A percentile compares a stretch with the other conserved stretches of the same genome.
Evolutionary conservation across 2,888 invertebrate genomes (phyloP).

Genomic region (Caradrina clavipalpis): DNA sequence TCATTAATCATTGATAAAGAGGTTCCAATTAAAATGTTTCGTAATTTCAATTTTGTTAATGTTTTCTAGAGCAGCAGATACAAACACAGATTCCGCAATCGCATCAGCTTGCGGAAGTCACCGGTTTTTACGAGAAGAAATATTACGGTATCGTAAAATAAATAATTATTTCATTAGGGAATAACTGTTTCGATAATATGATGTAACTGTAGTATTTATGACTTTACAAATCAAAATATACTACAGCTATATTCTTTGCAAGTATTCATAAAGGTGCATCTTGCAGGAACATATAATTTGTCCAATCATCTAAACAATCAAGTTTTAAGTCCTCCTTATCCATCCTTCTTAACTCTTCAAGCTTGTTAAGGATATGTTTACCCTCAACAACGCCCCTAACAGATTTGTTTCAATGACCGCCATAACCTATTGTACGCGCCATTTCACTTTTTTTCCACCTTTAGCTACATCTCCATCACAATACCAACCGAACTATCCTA

Average conservation of each 20-base stretch:
- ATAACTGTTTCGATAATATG: slow-evolving; percentile 20
- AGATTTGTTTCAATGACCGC: slow-evolving; percentile 82
- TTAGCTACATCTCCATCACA: slow-evolving; percentile 36
- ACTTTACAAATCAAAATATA: not conserved
- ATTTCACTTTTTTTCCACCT: slow-evolving; percentile 79
- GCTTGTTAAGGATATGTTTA: slow-evolving; percentile 73
- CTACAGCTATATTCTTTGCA: not conserved
- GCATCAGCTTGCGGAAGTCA: slow-evolving; percentile 36
- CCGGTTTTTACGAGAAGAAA: slow-evolving; percentile 30
- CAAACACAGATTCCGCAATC: slow-evolving; percentile 16
- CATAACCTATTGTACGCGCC: slow-evolving; percentile 81
- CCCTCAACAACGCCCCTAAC: slow-evolving; percentile 76
- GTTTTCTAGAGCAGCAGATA: slow-evolving; percentile 29
- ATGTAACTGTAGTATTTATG: slow-evolving; percentile 8
- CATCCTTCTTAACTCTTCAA: slow-evolving; percentile 63
- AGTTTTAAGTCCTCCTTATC: slow-evolving; percentile 32
- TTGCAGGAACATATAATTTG: not conserved
- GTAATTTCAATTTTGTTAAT: slow-evolving; percentile 14
- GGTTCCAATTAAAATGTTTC: slow-evolving; percentile 19
- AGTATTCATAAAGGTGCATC: not conserved
- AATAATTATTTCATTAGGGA: slow-evolving; percentile 29
- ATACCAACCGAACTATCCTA: slow-evolving; percentile 36
- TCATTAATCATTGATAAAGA: slow-evolving; percentile 19
- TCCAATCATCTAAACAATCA: not conserved
- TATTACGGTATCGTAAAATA: slow-evolving; percentile 30